These are phyloP conservation scores for Scytalopus superciliaris DNA, from an alignment of 2,113 vertebrate species.

Conservation along the genomic window DNA sequence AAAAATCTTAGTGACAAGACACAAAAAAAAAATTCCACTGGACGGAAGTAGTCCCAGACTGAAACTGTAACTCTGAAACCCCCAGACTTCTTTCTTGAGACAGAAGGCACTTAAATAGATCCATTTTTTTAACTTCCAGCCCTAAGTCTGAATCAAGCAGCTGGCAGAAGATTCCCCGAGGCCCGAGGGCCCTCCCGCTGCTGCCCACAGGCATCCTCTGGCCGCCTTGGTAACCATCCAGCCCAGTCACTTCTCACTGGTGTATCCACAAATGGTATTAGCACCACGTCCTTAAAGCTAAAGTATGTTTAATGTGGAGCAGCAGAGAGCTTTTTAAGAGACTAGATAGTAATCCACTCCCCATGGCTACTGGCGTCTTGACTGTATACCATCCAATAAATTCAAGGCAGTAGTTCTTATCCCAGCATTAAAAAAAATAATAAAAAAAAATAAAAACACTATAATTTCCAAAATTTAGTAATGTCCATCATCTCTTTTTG, in stretches of 20 bases:
- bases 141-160: slow-evolving; percentile 75
- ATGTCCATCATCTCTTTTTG: slow-evolving; percentile 69
- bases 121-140: slow-evolving; percentile 75
- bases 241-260: slow-evolving; percentile 69
- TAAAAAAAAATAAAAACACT: background rate
- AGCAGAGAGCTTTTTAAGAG: slow-evolving; percentile 64
- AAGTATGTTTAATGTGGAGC: slow-evolving; percentile 62
- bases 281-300: slow-evolving; percentile 71
- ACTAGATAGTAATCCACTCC: slow-evolving; percentile 77
- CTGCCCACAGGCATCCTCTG: slow-evolving; percentile 67
- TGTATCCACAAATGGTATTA: slow-evolving; percentile 76
- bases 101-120: slow-evolving; percentile 76
- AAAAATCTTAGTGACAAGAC: slow-evolving; percentile 75
- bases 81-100: slow-evolving; percentile 80
- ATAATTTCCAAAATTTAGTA: slow-evolving; percentile 79
- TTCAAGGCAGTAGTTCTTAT: slow-evolving; percentile 70
- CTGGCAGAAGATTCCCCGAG: slow-evolving; percentile 70
- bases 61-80: slow-evolving; percentile 79
- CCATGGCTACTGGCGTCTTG: slow-evolving; percentile 74
- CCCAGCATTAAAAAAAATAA: slow-evolving; percentile 68
- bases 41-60: slow-evolving; percentile 79
- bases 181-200: slow-evolving; percentile 43
- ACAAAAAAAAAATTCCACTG: slow-evolving; percentile 76
- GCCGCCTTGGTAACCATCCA: slow-evolving; percentile 78
- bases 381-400: slow-evolving; percentile 72